phyloP scores from a whole-genome alignment of 2,888 invertebrate genomes.

The Crossocerus cetratus region DNA sequence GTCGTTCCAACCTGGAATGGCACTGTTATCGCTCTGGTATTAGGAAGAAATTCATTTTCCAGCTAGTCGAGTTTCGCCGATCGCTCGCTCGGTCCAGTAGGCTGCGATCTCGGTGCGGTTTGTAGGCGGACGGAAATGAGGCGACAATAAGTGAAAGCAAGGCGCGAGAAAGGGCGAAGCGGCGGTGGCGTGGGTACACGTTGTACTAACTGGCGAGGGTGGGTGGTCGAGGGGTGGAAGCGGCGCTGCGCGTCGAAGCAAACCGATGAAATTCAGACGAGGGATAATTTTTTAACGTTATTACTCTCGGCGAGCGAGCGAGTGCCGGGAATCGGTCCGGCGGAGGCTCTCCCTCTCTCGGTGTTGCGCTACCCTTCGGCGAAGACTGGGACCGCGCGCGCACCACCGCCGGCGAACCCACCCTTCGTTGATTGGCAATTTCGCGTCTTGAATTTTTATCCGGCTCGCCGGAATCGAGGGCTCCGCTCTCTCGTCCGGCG shows the following conservation, averaged over 20 bases:
- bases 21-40: not conserved
- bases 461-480: slow-evolving; percentile 58
- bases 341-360: slow-evolving; percentile 28
- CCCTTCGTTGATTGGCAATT: slow-evolving; percentile 76
- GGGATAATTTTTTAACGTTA: slow-evolving; percentile 76
- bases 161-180: slow-evolving; percentile 48
- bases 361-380: slow-evolving; percentile 29
- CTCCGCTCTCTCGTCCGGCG: not conserved
- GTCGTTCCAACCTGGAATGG: no score
- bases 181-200: slow-evolving; percentile 10
- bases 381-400: slow-evolving; percentile 8
- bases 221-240: slow-evolving; percentile 41
- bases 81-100: no score
- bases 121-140: slow-evolving; percentile 41
- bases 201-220: not conserved
- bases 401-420: slow-evolving; percentile 42
- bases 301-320: slow-evolving; percentile 62
- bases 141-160: slow-evolving; percentile 23
- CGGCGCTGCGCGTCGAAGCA: slow-evolving; percentile 67
- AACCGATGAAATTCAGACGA: slow-evolving; percentile 73
- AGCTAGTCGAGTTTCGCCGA: not conserved
- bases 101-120: slow-evolving; percentile 8
- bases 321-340: slow-evolving; percentile 53
- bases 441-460: slow-evolving; percentile 77
- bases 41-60: not conserved